These are phyloP conservation scores for Macquaria ambigua DNA, from an alignment of 2,113 vertebrate genomes.

Conservation along the genomic window DNA sequence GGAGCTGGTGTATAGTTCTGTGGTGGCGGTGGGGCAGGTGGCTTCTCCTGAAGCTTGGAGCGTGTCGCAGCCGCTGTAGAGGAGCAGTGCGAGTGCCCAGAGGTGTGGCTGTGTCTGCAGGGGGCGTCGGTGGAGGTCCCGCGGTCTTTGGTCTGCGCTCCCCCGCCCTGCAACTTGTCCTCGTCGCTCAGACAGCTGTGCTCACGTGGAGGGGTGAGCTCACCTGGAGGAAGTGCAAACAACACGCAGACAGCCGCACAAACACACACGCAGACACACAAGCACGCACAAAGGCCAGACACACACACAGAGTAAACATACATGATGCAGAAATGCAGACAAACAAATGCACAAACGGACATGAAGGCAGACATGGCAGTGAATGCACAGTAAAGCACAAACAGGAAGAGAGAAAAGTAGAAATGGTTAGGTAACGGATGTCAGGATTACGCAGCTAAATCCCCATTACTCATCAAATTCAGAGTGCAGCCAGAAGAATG, in stretches of 20 bases:
- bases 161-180: slow-evolving; percentile 87
- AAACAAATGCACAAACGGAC: slow-evolving; percentile 11
- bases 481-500: slow-evolving; percentile 33
- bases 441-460: slow-evolving; percentile 71
- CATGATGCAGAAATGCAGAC: slow-evolving; percentile 21
- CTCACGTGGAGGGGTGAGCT: slow-evolving; percentile 91
- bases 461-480: slow-evolving; percentile 68
- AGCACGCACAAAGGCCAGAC: slow-evolving; percentile 31
- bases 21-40: slow-evolving; percentile 79
- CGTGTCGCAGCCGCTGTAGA: slow-evolving; percentile 52
- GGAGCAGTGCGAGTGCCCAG: slow-evolving; percentile 82
- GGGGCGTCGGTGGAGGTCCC: slow-evolving; percentile 95
- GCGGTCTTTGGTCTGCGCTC: slow-evolving; percentile 92
- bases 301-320: slow-evolving; percentile 15
- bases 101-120: slow-evolving; percentile 86
- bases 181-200: slow-evolving; percentile 97
- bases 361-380: slow-evolving; percentile 30
- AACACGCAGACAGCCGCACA: slow-evolving; percentile 25
- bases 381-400: slow-evolving; percentile 30
- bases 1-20: slow-evolving; percentile 81
- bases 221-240: slow-evolving; percentile 82
- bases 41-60: slow-evolving; percentile 77
- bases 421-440: slow-evolving; percentile 70
- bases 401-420: slow-evolving; percentile 43
- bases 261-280: slow-evolving; percentile 38